A percentile compares a stretch with the other conserved stretches of the same genome.
phyloP scores from a whole-genome alignment of 2,113 vertebrate species.

The Corythaixoides concolor region DNA sequence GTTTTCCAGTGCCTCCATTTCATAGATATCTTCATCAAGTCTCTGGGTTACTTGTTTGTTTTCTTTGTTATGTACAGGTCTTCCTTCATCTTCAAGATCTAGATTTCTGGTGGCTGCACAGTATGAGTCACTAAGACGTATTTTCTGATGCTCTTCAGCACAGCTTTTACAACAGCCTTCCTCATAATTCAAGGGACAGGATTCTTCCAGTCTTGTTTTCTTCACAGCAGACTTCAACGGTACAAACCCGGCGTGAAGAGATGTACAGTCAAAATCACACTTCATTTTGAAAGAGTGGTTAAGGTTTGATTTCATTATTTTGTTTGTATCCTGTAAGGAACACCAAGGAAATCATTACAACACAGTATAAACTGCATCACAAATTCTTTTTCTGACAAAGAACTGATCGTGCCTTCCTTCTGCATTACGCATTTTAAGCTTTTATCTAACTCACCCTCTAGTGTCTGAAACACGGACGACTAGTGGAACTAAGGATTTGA shows the following conservation, averaged over 20 bases:
- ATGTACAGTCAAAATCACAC: constrained; percentile 36
- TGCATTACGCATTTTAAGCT: not conserved
- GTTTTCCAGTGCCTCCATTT: constrained; percentile 57
- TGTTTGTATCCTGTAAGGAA: constrained; percentile 56
- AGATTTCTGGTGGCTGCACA: not conserved
- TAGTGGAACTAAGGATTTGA: not conserved
- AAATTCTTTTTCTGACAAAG: not conserved
- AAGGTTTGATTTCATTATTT: not conserved
- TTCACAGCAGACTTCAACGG: constrained; percentile 39
- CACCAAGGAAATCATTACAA: not conserved
- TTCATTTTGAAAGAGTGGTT: constrained; percentile 69
- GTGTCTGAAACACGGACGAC: not conserved
- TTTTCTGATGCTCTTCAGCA: constrained; percentile 45
- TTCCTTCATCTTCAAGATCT: constrained; percentile 53
- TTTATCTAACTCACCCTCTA: not conserved
- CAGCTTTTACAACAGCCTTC: constrained; percentile 60
- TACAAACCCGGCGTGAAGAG: constrained; percentile 16
- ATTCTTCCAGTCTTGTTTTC: constrained; percentile 44
- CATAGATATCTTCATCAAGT: constrained; percentile 21
- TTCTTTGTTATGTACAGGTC: constrained; percentile 76
- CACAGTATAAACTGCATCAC: not conserved
- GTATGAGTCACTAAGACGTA: constrained; percentile 2
- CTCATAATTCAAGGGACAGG: constrained; percentile 11
- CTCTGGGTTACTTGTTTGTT: constrained; percentile 53
- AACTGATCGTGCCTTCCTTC: not conserved